Evolutionary conservation across 2,113 vertebrate genomes (phyloP).

Genomic region (Halcyon malimbica): DNA sequence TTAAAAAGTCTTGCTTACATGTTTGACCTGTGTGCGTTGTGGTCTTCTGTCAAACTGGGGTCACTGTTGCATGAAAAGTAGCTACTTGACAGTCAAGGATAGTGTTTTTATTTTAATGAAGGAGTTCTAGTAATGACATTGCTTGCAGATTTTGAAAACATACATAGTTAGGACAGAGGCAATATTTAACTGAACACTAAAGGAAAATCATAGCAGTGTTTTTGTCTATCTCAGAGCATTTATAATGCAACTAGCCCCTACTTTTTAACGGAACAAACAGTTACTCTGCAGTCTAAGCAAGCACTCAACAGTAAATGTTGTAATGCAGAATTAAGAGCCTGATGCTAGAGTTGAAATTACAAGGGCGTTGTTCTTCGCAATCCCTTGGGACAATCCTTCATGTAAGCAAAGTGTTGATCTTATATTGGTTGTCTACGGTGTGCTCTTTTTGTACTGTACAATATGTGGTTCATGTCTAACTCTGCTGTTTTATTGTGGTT

Average conservation of each 20-base stretch:
- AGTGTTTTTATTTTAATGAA: slow-evolving; percentile 75
- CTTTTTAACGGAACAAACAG: slow-evolving; percentile 65
- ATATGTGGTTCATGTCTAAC: slow-evolving; percentile 82
- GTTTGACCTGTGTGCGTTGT: slow-evolving; percentile 73
- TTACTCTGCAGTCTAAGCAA: slow-evolving; percentile 74
- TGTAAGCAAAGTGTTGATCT: slow-evolving; percentile 84
- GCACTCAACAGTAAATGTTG: slow-evolving; percentile 63
- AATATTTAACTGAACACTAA: slow-evolving; percentile 65
- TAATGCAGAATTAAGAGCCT: slow-evolving; percentile 75
- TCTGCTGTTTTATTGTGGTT: slow-evolving; percentile 86
- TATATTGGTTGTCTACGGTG: slow-evolving; percentile 79
- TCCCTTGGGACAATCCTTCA: slow-evolving; percentile 91
- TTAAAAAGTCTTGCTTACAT: slow-evolving; percentile 71
- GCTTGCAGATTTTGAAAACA: slow-evolving; percentile 65
- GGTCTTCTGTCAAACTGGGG: slow-evolving; percentile 80
- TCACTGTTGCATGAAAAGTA: slow-evolving; percentile 80
- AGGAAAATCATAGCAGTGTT: slow-evolving; percentile 65
- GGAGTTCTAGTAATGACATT: slow-evolving; percentile 74
- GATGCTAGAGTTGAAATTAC: slow-evolving; percentile 78
- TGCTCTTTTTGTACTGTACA: slow-evolving; percentile 91
- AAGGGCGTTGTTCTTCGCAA: slow-evolving; percentile 70
- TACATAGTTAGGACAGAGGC: slow-evolving; percentile 69
- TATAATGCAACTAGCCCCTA: slow-evolving; percentile 78
- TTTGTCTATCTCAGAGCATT: slow-evolving; percentile 77
- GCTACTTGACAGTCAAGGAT: slow-evolving; percentile 73